Base-by-base conservation (phyloP, 2,888 invertebrate species). In the Penaeus monodon region DNA sequence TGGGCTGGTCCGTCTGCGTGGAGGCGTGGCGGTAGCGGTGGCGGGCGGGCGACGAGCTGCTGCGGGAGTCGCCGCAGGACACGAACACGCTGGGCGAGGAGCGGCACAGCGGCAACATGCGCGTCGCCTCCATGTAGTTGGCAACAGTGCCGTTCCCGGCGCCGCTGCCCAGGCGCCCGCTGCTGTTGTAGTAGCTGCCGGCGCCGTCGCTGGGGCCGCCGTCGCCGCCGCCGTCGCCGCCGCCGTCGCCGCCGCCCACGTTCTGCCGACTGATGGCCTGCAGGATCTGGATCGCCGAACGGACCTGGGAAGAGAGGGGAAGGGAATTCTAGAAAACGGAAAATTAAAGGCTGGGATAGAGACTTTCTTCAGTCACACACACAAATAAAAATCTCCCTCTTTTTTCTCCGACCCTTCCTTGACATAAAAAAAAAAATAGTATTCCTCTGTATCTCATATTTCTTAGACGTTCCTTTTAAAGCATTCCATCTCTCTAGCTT, bases 1-100 rank as follows among this genome's bases (percentile, higher is more conserved):
- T 90, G 24, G 90, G 90, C 57, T 88, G 84, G 65, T 90, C 88
- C 27, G 90, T 90, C 57, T 90, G 90, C 44, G 90, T 90, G 29
- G 81, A 81, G 57, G 84, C 82, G 49, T 87, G 76, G 24, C 82
- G 81, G 64, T 74, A 64, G 38, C 81, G 82, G 73, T 85, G 87
- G 38, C 81, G 84, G 24, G 68, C 64, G 3, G 81, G 22, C 8
- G 86, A 79, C 4, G 79, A 68, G 33, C 86, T 29, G 33, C 68
- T 20, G 29, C 70, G 49, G 33, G 82, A n/a, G 6, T 86, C 86
- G 22, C 78, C 73, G 44, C 82, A 78, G 20, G 86, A 82, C 29
- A 74, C 82, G 44, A 89, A 89, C 14, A 89, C 88, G 74, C 89
- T 89, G 2, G 89, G 89, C 22, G 89, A 89, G 6, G 89, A 89